Conservation (phyloP, 2,797 vertebrate genomes). For the Hippopotamyrus pictus region DNA sequence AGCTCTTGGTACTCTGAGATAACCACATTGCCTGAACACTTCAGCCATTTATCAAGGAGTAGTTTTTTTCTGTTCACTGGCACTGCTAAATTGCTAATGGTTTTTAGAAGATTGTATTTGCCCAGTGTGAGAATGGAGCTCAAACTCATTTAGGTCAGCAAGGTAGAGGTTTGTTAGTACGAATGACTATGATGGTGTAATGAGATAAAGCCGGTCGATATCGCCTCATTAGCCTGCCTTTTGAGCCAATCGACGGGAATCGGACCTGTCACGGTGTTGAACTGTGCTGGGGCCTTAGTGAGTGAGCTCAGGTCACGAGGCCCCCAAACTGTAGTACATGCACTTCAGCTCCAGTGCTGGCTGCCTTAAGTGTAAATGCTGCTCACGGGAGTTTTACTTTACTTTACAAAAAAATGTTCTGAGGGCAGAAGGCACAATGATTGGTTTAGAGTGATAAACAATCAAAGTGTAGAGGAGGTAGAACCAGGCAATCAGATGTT, state of each 20-base stretch:
- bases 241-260: conserved; percentile 7
- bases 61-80: not conserved
- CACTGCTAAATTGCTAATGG: conserved; percentile 13
- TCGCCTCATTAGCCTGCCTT: conserved; percentile 14
- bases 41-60: not conserved
- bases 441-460: not conserved
- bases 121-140: not conserved
- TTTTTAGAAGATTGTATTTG: conserved; percentile 15
- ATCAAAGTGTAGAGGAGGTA: not conserved
- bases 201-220: conserved; percentile 16
- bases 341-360: not conserved
- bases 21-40: not conserved
- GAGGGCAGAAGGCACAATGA: not conserved
- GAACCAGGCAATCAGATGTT: not conserved
- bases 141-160: not conserved
- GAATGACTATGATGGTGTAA: not conserved
- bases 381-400: not conserved
- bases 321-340: not conserved
- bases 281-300: not conserved
- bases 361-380: not conserved
- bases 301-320: not conserved
- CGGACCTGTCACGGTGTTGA: not conserved
- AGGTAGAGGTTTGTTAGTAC: not conserved
- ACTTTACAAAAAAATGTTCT: not conserved
- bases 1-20: not conserved